Conservation (phyloP, 2,888 invertebrate species). For the Venustoraphidia nigricollis region DNA sequence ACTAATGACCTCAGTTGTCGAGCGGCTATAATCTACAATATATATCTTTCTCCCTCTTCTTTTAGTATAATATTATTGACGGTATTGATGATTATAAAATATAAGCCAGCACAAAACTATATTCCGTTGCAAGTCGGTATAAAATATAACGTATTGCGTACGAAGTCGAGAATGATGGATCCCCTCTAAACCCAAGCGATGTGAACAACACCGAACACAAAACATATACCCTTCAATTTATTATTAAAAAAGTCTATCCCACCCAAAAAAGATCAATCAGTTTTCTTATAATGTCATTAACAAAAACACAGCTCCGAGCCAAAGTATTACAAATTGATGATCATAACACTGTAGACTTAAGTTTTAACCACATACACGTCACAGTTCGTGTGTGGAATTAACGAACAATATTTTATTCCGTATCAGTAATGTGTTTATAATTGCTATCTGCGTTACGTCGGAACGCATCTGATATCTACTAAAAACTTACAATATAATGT, state of each 20-base stretch:
- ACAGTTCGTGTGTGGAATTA: neutral
- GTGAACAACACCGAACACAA: too few relatives aligned
- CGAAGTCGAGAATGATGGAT: too few relatives aligned
- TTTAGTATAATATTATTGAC: too few relatives aligned
- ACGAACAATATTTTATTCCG: neutral
- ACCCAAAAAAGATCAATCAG: conserved; percentile 6
- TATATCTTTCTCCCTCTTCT: too few relatives aligned
- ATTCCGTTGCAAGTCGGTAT: too few relatives aligned
- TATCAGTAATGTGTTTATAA: conserved; percentile 6
- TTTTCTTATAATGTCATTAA: conserved; percentile 18
- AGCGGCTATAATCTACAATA: too few relatives aligned
- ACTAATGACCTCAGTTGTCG: too few relatives aligned
- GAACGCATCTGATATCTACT: neutral
- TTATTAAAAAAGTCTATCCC: conserved; percentile 4
- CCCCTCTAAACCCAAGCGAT: too few relatives aligned
- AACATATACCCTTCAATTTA: conserved; percentile 2
- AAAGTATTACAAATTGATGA: conserved; percentile 21
- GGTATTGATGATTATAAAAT: too few relatives aligned
- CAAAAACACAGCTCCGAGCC: conserved; percentile 24
- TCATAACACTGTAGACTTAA: conserved; percentile 15
- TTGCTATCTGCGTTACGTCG: conserved; percentile 1
- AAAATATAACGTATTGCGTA: too few relatives aligned
- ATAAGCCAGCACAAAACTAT: too few relatives aligned
- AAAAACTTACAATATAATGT: neutral
- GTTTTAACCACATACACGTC: conserved; percentile 9